Percentiles rank a stretch among this genome's conserved stretches.
Conservation (phyloP, 2,797 vertebrate genomes). For the Pseudochaenichthys georgianus region DNA sequence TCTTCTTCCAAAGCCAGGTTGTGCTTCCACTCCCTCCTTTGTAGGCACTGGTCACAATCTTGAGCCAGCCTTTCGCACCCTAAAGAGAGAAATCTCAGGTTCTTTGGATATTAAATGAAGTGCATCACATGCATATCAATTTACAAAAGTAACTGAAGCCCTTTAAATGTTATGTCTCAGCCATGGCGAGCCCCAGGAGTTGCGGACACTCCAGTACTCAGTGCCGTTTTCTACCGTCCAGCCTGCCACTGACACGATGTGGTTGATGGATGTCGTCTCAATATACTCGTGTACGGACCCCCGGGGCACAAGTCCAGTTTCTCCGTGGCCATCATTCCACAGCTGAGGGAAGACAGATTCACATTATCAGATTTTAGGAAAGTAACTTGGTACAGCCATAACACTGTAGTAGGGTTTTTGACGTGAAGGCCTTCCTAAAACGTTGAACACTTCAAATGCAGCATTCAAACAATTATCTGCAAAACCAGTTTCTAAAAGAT, state of each 20-base stretch:
- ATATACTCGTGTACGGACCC: constrained; percentile 87
- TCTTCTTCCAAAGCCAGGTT: constrained; percentile 90
- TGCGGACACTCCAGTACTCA: constrained; percentile 92
- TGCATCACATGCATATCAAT: constrained; percentile 3
- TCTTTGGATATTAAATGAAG: constrained; percentile 18
- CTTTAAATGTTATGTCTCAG: constrained; percentile 70
- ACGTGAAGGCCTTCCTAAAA: neutral
- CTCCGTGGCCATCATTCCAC: constrained; percentile 91
- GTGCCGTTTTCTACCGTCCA: constrained; percentile 88
- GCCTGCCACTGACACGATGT: constrained; percentile 90
- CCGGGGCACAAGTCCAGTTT: constrained; percentile 86
- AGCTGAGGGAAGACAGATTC: constrained; percentile 74
- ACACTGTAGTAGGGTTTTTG: neutral
- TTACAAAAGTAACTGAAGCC: constrained; percentile 13
- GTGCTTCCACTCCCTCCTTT: constrained; percentile 88
- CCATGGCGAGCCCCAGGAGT: constrained; percentile 96
- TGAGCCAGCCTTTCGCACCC: constrained; percentile 93
- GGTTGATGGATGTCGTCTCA: constrained; percentile 80
- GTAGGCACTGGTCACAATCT: constrained; percentile 90
- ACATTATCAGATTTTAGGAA: neutral
- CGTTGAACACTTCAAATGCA: neutral
- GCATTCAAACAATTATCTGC: neutral
- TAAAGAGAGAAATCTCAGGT: constrained; percentile 54
- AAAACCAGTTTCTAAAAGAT: neutral
- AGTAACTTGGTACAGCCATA: neutral